Evolutionary conservation across 2,113 vertebrate species (phyloP), one percentile per base, ranked within the genome.

Genomic region (Vulpes lagopus): DNA sequence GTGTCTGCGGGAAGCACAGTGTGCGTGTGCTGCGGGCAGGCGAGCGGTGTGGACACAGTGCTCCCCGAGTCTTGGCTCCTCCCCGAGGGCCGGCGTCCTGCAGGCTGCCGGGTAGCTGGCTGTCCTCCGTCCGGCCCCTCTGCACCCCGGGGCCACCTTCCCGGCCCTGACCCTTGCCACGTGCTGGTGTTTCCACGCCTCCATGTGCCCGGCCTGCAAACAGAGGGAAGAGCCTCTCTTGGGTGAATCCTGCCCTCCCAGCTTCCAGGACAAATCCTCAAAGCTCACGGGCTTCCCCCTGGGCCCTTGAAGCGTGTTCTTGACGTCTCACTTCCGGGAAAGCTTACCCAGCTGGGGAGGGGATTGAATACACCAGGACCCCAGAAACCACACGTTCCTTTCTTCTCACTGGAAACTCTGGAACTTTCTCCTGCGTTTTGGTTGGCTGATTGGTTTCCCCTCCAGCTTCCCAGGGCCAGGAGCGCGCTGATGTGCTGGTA

Each of bases 131-230:
- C 17, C 6, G 17, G 32, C 32, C 16, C 16, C 32, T 69, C 8
- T n/a, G 15, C 65, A n/a, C n/a, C 8, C 6, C 0, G 3, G 0
- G 5, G 17, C 51, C 8, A 2, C 10, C 17, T 59, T 57, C 17
- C 27, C 11, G 3, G 14, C 27, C 25, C 69, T 0, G 0, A 3
- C 2, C 19, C 55, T 53, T 25, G 11, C 17, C n/a, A 11, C 17
- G 8, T 1, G 89, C 51, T 81, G 76, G 7, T 1, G 49, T 55
- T 15, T 35, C 62, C 25, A 0, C 32, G 15, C 38, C 11, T 4
- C 53, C 22, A 17, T 27, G 5, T 20, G 8, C 22, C 25, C 9
- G 0, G 43, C 43, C 43, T 43, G 43, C 43, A 43, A 43, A 43
- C 7, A 43, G 43, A 43, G 43, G 43, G 43, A 43, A 43, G 43